Conservation (phyloP, 2,797 vertebrate genomes). For the Liparis tanakae region DNA sequence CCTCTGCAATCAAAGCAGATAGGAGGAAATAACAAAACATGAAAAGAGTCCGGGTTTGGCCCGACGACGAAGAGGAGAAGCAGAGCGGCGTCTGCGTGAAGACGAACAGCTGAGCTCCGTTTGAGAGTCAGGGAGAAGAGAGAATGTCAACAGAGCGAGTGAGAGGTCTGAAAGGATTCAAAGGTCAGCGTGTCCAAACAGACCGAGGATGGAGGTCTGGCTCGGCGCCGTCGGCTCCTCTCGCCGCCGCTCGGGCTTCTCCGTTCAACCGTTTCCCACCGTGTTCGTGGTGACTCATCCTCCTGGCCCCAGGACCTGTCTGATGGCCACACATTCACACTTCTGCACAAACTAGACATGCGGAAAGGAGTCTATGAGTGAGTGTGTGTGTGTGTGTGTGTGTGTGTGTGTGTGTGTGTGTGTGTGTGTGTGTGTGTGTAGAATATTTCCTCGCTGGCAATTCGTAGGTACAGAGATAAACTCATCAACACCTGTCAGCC, state of each 20-base stretch:
- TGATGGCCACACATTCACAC: slow-evolving; percentile 47
- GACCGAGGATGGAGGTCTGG: slow-evolving; percentile 28
- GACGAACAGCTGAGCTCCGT: slow-evolving; percentile 5
- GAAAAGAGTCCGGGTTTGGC: too few species aligned
- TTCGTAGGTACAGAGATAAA: slow-evolving; percentile 19
- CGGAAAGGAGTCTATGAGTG: slow-evolving; percentile 15
- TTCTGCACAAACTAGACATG: slow-evolving; percentile 38
- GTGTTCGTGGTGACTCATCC: slow-evolving; percentile 51
- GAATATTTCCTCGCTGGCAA: slow-evolving; percentile 48
- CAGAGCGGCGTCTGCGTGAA: not conserved
- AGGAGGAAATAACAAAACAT: too few species aligned
- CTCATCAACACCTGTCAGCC: slow-evolving; percentile 49
- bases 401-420: not conserved
- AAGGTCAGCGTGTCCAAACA: slow-evolving; percentile 33
- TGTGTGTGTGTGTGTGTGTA: slow-evolving; percentile 12
- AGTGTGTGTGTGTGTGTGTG: too few species aligned
- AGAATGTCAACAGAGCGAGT: slow-evolving; percentile 36
- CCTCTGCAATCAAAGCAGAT: not conserved
- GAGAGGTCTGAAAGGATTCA: slow-evolving; percentile 31
- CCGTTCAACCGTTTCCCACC: slow-evolving; percentile 36
- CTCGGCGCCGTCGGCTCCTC: slow-evolving; percentile 11
- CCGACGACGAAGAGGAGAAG: not conserved
- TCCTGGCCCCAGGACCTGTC: slow-evolving; percentile 47
- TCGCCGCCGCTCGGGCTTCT: slow-evolving; percentile 1
- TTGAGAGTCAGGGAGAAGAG: slow-evolving; percentile 5